These are phyloP conservation scores for Habropoda laboriosa DNA, from an alignment of 1,140 invertebrate genomes.

Conservation along the genomic window DNA sequence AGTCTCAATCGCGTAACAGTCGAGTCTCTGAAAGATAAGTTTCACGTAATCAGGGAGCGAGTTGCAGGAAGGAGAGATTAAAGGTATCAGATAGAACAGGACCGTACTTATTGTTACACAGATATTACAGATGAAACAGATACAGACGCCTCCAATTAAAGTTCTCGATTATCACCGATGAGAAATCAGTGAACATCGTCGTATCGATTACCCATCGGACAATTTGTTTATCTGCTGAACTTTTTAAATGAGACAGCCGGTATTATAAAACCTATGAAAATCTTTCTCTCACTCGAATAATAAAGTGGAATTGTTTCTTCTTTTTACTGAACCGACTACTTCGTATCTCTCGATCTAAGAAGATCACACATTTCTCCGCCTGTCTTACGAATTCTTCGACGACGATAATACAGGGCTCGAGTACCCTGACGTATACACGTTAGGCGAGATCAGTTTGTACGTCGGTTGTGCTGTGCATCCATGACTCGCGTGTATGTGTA, in stretches of 20 bases:
- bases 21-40: conserved; percentile 22
- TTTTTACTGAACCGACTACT: background rate
- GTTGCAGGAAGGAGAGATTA: conserved; percentile 24
- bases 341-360: background rate
- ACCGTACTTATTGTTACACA: conserved; percentile 51
- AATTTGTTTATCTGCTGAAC: background rate
- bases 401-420: background rate
- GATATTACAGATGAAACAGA: conserved; percentile 38
- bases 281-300: too few relatives aligned
- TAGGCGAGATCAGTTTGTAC: conserved; percentile 54
- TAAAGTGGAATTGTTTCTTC: too few relatives aligned
- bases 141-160: conserved; percentile 50
- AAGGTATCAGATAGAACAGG: conserved; percentile 34
- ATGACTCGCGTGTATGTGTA: conserved; percentile 54
- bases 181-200: conserved; percentile 33
- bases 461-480: conserved; percentile 44
- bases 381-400: background rate
- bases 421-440: conserved; percentile 8
- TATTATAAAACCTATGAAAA: too few relatives aligned
- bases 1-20: conserved; percentile 1
- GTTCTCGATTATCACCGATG: conserved; percentile 52
- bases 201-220: conserved; percentile 29
- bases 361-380: background rate
- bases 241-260: background rate
- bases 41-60: conserved; percentile 29